Evolutionary conservation across 2,113 vertebrate species (phyloP).

Genomic region (Patagioenas fasciata): DNA sequence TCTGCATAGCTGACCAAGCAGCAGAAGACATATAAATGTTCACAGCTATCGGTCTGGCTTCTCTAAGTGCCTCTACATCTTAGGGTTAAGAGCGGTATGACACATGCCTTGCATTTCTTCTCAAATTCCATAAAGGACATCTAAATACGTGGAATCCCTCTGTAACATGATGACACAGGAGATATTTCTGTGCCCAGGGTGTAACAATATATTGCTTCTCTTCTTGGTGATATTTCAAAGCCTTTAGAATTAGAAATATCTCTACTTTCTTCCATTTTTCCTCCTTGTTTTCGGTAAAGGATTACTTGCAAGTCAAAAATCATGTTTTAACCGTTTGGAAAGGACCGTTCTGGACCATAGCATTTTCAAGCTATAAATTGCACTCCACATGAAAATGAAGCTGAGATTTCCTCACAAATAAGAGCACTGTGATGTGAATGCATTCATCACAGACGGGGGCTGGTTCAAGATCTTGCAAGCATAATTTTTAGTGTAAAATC

Average conservation of each 20-base stretch:
- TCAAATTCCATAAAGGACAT: background rate
- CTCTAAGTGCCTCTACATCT: background rate
- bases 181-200: background rate
- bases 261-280: background rate
- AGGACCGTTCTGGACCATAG: background rate
- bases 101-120: background rate
- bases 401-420: conserved; percentile 7
- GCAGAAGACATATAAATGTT: background rate
- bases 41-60: background rate
- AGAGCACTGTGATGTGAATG: background rate
- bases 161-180: background rate
- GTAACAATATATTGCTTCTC: conserved; percentile 8
- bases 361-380: background rate
- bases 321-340: background rate
- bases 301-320: background rate
- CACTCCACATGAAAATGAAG: background rate
- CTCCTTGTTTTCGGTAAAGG: background rate
- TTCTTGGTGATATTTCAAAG: conserved; percentile 18
- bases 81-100: background rate
- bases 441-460: background rate
- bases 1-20: background rate
- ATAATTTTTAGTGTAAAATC: conserved; percentile 2
- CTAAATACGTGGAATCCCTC: background rate
- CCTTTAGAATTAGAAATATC: conserved; percentile 7
- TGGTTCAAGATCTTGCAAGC: background rate